Base-by-base conservation (phyloP, 2,888 invertebrate genomes). In the Myopa testacea region DNA sequence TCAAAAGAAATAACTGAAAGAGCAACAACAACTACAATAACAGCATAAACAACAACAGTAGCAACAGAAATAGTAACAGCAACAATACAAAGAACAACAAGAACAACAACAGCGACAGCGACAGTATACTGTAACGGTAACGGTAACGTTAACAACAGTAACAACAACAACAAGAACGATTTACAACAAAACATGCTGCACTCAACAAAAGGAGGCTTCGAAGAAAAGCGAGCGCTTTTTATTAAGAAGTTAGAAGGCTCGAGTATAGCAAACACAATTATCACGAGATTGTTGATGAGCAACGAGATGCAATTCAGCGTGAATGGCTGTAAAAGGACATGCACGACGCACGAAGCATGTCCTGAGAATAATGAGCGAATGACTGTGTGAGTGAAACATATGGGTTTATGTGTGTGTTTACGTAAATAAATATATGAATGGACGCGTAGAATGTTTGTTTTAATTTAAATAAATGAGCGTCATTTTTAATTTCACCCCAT, bases 391-490 rank as follows among this genome's bases (percentile, higher is more conserved):
- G 45, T n/a, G 45, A 45, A 19, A 14, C n/a, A 16, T 72, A 19
- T 67, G 12, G 1, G 19, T 63, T 77, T 74, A 26, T 50, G 73
- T 50, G 65, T 73, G 62, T 58, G 3, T 71, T 45, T 67, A 73
- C 70, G 26, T 34, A 38, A 65, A 50, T 50, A 65, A 63, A 55
- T 77, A 62, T 68, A 3, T 76, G 55, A 65, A 73, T 79, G n/a
- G 77, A 65, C 77, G 68, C 78, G 58, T 70, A 81, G 84, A 84
- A 84, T 86, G 86, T 86, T 86, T 86, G 85, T 84, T 86, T 86
- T 86, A 85, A 86, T 86, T 86, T 86, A 86, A 86, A 86, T 86
- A 86, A 86, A 86, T 86, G 86, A 86, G 86, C 86, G 86, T 14
- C 74, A 26, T 16, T 55, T 55, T 55, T 55, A 14, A 55, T 55